Base-by-base conservation (phyloP, 2,888 invertebrate species). In the Zaprionus lineosus region DNA sequence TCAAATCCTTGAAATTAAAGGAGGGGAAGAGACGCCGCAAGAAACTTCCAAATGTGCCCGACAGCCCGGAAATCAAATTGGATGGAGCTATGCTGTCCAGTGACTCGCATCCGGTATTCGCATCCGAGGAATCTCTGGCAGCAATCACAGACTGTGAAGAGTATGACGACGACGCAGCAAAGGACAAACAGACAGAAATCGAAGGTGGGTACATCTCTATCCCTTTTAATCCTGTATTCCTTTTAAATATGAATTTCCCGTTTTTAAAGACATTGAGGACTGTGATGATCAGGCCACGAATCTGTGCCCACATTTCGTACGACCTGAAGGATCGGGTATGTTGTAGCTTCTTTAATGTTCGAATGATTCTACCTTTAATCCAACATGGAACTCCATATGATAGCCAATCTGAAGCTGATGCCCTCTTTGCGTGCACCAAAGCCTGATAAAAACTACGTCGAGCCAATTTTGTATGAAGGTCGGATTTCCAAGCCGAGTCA, bases 391-490 rank as follows among this genome's bases (percentile, higher is more conserved):
- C 3, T 21, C 3, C 7, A 3, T 21, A 21, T 21, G 21, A 21
- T 2, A 68, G 78, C 29, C 2, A 52, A 53, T 1, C 14, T 50
- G 19, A 47, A 57, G 15, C 33, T 19, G 0, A 9, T 28, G 11
- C 26, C 44, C 0, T 1, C 34, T 0, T 8, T 24, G 2, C 66
- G 74, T 0, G 56, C 24, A 12, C 77, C 81, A 0, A 79, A 83
- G 6, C 63, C 73, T 1, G 31, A 70, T n/a, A 85, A 85, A 24
- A 81, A 73, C 67, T 81, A 81, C 37, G 68, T 68, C n/a, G 81
- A 81, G 3, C 86, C 81, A 21, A 81, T 81, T 18, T 39, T 82
- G 0, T 86, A 74, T 14, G 81, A 81, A 36, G 84, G 82, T 0
- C 55, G 64, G 16, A 61, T 85, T 26, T 53, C 31, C 7, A 81